Conservation (phyloP, 2,888 invertebrate species). For the Isoperla grammatica region DNA sequence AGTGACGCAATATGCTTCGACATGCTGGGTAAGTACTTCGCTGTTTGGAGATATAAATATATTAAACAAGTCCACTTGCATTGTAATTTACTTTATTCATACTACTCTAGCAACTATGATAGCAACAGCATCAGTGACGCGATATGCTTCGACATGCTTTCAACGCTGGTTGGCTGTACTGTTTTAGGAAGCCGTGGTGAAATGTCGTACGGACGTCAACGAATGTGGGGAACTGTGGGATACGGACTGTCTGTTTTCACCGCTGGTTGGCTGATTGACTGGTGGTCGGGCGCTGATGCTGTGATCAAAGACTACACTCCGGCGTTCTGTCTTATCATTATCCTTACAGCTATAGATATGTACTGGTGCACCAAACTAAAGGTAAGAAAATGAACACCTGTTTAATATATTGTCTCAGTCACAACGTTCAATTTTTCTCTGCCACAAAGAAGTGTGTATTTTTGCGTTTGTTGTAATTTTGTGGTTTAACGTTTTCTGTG, state of each 20-base stretch:
- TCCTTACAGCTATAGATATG: conserved; percentile 60
- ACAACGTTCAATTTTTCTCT: background rate
- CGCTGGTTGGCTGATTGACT: conserved; percentile 63
- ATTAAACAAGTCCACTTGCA: too few relatives aligned
- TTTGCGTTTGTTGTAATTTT: too few relatives aligned
- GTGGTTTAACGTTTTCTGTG: too few relatives aligned
- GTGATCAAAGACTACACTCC: conserved; percentile 62
- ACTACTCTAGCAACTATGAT: too few relatives aligned
- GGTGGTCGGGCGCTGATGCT: conserved; percentile 55
- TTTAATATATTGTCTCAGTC: too few relatives aligned
- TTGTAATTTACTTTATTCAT: too few relatives aligned
- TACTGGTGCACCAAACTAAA: conserved; percentile 58
- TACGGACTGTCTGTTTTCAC: conserved; percentile 68
- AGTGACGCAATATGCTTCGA: too few relatives aligned
- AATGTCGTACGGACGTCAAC: conserved; percentile 66
- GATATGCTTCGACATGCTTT: conserved; percentile 83
- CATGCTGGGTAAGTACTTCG: too few relatives aligned
- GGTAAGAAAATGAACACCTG: conserved; percentile 47
- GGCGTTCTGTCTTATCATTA: conserved; percentile 60
- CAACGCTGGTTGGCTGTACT: too few relatives aligned
- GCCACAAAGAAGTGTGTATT: too few relatives aligned
- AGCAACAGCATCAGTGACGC: conserved; percentile 87
- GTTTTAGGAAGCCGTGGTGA: conserved; percentile 58
- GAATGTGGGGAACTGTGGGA: conserved; percentile 79
- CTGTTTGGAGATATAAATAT: too few relatives aligned